Evolutionary conservation across 1,140 invertebrate genomes (phyloP), one percentile per base, ranked within the genome.

Genomic region (Drosophila lacteicornis): DNA sequence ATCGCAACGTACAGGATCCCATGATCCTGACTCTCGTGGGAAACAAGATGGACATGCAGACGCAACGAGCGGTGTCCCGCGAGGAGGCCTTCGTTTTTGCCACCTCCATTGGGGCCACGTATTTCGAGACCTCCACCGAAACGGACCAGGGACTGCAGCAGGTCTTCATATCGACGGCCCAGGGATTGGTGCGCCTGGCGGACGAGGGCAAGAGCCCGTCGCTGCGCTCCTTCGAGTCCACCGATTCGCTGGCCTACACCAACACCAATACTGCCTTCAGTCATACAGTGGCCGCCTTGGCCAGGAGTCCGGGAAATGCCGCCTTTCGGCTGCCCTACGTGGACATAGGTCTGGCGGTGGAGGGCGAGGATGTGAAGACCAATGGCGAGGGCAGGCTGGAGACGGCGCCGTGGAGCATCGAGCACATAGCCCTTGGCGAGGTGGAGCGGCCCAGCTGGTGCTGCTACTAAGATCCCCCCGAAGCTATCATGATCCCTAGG

Each of bases 101-200:
- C 3, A 94, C 94, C 19, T 95, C 95, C n/a, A 97, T 98, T 30
- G 96, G 96, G n/a, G 97, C 97, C 3, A 93, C 94, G 1, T 98
- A 98, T 93, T 95, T 96, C 78, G 97, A 98, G 92, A 96, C 96
- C 0, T 98, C 97, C 1, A 97, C 97, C 0, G 91, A 96, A 82
- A 95, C 96, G 84, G 94, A 96, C 17, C 93, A 95, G 94, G 96
- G 95, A 4, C 95, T 96, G 40, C 95, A 96, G 65, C 94, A 95
- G 77, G 94, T 96, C 2, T 96, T 96, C 77, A 80, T 95, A 8
- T 93, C 94, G 27, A 95, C 95, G n/a, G 96, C 96, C 0, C 91
- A 93, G 33, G 94, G 94, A 8, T 91, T 97, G 4, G 90, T 94
- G 3, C 93, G 92, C 42, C 73, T 94, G 42, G 92, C 93, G 7